Conservation (phyloP, 2,888 invertebrate species). For the Aethes cnicana region DNA sequence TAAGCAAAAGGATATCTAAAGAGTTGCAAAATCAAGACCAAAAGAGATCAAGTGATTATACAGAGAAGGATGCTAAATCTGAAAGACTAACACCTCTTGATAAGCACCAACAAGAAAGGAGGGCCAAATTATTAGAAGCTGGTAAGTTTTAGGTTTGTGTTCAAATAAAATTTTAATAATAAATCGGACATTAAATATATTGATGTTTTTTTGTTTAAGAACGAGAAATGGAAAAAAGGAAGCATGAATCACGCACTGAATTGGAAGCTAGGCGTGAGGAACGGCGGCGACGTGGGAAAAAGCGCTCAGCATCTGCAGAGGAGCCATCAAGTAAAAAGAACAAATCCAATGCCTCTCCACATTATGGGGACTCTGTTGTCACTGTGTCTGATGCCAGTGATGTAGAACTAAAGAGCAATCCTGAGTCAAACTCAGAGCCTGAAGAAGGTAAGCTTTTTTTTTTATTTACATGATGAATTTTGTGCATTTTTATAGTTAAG, state of each 20-base stretch:
- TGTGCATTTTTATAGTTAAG: too few relatives aligned
- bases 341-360: conserved; percentile 62
- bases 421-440: conserved; percentile 59
- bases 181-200: too few relatives aligned
- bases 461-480: too few relatives aligned
- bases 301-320: conserved; percentile 63
- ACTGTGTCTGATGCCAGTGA: conserved; percentile 77
- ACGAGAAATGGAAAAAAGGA: conserved; percentile 89
- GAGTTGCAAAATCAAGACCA: conserved; percentile 80
- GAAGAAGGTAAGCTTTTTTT: conserved; percentile 60
- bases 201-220: conserved; percentile 62
- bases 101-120: conserved; percentile 83
- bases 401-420: conserved; percentile 73
- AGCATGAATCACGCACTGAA: conserved; percentile 88
- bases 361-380: conserved; percentile 69
- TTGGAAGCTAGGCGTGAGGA: conserved; percentile 87
- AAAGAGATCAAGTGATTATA: conserved; percentile 68
- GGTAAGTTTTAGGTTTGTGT: conserved; percentile 59
- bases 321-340: conserved; percentile 61
- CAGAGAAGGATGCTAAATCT: conserved; percentile 69
- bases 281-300: conserved; percentile 77
- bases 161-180: too few relatives aligned
- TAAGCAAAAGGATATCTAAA: conserved; percentile 87
- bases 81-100: conserved; percentile 65
- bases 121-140: conserved; percentile 87